phyloP scores from a whole-genome alignment of 2,797 vertebrate genomes.

The Phalloptychus januarius region DNA sequence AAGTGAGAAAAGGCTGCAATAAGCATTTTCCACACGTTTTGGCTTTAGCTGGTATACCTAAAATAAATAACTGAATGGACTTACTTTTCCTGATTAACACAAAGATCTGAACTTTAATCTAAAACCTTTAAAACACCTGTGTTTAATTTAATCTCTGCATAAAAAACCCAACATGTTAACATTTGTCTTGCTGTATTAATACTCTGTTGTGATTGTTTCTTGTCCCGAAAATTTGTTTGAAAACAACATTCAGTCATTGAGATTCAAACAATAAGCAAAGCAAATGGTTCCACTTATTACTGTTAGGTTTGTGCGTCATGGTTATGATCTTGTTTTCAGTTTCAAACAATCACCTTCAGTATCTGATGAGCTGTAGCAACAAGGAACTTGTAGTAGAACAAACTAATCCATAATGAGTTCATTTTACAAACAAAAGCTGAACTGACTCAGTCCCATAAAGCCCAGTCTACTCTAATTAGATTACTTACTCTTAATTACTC shows the following conservation, averaged over 20 bases:
- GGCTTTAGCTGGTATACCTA: background rate
- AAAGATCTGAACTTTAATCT: background rate
- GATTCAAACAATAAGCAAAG: background rate
- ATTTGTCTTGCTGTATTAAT: background rate
- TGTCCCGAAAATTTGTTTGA: background rate
- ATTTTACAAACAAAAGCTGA: background rate
- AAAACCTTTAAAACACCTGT: background rate
- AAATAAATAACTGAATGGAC: background rate
- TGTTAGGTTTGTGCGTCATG: background rate
- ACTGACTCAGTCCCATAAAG: background rate
- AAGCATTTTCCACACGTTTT: background rate
- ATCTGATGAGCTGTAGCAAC: background rate
- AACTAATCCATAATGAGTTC: background rate
- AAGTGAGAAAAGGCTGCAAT: background rate
- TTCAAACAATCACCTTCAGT: background rate
- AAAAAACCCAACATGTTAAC: background rate
- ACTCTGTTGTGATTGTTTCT: background rate
- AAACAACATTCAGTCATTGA: too few relatives aligned
- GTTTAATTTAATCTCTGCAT: background rate
- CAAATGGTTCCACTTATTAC: too few relatives aligned
- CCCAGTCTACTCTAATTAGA: background rate
- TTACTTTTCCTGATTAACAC: background rate
- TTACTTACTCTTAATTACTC: background rate
- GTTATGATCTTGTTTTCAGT: background rate
- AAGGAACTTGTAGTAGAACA: background rate